Evolutionary conservation across 2,888 invertebrate species (phyloP).

Genomic region (Pyrrhosoma nymphula): DNA sequence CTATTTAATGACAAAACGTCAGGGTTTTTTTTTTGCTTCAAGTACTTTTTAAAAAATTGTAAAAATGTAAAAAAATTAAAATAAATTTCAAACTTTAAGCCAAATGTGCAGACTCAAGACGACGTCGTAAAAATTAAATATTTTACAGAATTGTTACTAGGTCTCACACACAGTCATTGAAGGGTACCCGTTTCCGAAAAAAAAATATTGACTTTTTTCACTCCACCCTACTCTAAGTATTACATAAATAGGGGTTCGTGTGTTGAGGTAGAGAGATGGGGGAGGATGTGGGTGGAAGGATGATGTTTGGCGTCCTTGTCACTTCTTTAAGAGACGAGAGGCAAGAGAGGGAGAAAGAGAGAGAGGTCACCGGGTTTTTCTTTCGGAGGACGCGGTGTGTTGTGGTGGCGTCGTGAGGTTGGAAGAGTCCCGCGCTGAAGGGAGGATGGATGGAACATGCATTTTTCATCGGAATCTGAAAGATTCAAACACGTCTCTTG

Average conservation of each 20-base stretch:
- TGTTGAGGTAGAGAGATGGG: neutral
- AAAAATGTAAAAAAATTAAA: too few relatives aligned
- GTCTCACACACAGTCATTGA: too few relatives aligned
- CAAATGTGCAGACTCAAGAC: too few relatives aligned
- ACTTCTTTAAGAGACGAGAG: neutral
- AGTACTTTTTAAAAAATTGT: too few relatives aligned
- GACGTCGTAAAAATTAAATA: too few relatives aligned
- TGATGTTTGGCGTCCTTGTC: neutral
- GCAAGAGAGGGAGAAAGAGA: neutral
- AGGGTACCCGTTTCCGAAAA: too few relatives aligned
- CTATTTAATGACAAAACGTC: too few relatives aligned
- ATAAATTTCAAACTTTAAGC: too few relatives aligned
- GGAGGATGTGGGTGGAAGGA: neutral
- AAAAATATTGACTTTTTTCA: too few relatives aligned
- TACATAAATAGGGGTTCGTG: neutral
- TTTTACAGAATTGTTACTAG: too few relatives aligned
- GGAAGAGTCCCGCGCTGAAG: neutral
- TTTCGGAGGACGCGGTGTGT: slow-evolving; percentile 15
- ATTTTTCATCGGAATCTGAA: slow-evolving; percentile 66
- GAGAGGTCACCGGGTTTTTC: slow-evolving; percentile 23
- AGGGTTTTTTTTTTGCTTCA: too few relatives aligned
- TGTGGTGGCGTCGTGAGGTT: neutral
- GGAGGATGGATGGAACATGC: slow-evolving; percentile 3
- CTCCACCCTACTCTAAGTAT: too few relatives aligned
- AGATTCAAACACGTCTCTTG: slow-evolving; percentile 51